These are phyloP conservation scores for Ochropacha duplaris DNA, from an alignment of 2,888 invertebrate species.

Conservation along the genomic window DNA sequence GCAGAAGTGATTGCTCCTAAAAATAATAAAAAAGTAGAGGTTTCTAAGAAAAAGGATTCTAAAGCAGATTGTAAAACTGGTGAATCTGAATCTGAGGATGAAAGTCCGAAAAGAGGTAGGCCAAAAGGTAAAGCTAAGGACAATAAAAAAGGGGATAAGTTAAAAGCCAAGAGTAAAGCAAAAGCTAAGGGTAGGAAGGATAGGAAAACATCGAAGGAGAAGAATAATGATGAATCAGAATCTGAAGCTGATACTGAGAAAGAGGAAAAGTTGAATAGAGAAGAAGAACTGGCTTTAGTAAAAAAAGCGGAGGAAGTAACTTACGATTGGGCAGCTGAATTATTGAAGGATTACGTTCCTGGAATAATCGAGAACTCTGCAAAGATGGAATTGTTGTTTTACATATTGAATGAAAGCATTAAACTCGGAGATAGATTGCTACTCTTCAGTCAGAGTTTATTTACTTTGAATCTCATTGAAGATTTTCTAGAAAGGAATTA, in stretches of 20 bases:
- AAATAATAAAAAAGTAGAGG: conserved; percentile 36
- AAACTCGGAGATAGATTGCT: conserved; percentile 94
- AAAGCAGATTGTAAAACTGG: conserved; percentile 52
- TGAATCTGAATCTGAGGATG: conserved; percentile 62
- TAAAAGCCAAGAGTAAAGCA: conserved; percentile 60
- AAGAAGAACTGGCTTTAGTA: conserved; percentile 79
- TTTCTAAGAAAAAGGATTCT: conserved; percentile 34
- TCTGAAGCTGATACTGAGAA: conserved; percentile 83
- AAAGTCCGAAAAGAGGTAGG: conserved; percentile 55
- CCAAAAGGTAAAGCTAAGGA: conserved; percentile 57
- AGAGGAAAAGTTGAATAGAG: conserved; percentile 83
- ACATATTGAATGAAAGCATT: conserved; percentile 94
- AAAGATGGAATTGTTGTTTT: conserved; percentile 97
- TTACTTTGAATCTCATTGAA: conserved; percentile 97
- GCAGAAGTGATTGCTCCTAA: conserved; percentile 32
- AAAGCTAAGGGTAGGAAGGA: conserved; percentile 75
- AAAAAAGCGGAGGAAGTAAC: conserved; percentile 92
- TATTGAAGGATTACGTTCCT: conserved; percentile 92
- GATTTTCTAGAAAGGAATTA: conserved; percentile 91
- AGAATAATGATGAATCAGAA: conserved; percentile 80
- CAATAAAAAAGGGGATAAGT: conserved; percentile 59
- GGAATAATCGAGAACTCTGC: conserved; percentile 96
- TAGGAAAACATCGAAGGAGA: conserved; percentile 71
- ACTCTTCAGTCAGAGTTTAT: conserved; percentile 97
- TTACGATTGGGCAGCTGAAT: conserved; percentile 93